Evolutionary conservation across 2,797 vertebrate species (phyloP).

Genomic region (Gallinago stenura): DNA sequence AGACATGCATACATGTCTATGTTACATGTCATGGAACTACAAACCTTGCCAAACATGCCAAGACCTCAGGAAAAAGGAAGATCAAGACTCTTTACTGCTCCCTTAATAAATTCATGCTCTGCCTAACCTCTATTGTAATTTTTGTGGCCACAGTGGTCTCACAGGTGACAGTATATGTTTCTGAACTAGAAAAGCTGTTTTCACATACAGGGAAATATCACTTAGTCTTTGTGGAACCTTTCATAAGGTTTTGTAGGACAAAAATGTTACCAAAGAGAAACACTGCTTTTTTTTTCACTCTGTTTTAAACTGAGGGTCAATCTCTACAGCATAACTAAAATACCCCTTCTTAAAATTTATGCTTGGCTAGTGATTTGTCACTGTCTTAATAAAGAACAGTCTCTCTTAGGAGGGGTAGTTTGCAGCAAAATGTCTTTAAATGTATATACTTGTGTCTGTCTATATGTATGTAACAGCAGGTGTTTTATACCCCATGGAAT

Average conservation of each 20-base stretch:
- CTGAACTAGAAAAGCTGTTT: background rate
- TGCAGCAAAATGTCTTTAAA: background rate
- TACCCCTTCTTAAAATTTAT: background rate
- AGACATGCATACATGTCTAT: background rate
- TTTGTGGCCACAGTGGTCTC: background rate
- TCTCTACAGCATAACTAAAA: background rate
- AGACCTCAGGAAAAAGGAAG: background rate
- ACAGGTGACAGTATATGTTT: background rate
- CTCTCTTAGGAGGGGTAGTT: background rate
- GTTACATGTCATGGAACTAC: too few relatives aligned
- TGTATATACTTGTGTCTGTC: background rate
- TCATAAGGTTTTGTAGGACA: background rate
- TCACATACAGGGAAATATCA: fast-evolving
- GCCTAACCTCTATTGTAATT: fast-evolving
- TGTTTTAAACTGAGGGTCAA: background rate
- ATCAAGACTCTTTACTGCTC: background rate
- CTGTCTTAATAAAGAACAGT: background rate
- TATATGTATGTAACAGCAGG: background rate
- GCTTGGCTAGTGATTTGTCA: background rate
- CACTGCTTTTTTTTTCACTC: fast-evolving
- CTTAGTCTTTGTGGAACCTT: background rate
- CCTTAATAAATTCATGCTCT: background rate
- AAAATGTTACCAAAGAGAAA: background rate
- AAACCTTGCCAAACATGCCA: background rate
- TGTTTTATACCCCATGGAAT: background rate